Base-by-base conservation (phyloP, 2,888 invertebrate species). In the Caradrina clavipalpis region DNA sequence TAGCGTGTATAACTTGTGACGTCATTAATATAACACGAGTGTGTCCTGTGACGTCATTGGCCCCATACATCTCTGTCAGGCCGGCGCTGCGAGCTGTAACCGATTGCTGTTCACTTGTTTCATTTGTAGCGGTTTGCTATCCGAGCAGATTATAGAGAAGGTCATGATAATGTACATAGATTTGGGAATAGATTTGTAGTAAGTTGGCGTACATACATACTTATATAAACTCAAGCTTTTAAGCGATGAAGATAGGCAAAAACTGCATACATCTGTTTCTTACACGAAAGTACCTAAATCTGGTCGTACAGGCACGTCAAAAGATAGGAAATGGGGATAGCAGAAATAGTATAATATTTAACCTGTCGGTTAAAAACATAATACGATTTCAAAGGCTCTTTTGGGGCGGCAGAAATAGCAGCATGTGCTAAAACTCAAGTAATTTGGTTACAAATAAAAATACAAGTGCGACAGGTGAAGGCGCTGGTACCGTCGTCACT, bases 1-100 rank as follows among this genome's bases (percentile, higher is more conserved):
- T 76, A 79, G 80, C 76, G 69, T 73, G 71, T 69, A 77, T 81
- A 84, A 81, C 67, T 77, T 73, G 49, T 83, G 80, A 85, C 82
- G 80, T 81, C 84, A 85, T 83, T 81, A 83, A 83, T 83, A 84
- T 85, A 73, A 84, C 76, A 85, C 77, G 75, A 79, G 67, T 61
- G 73, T 79, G 82, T 82, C 80, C 60, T 69, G 69, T 74, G 76
- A 66, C 84, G 78, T 81, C 86, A 72, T 62, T 61, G 65, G 59
- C 47, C 75, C 73, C 83, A 81, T 85, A 81, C 80, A 64, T 84
- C 86, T 84, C 82, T 85, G 83, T 83, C 84, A 76, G 68, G 45
- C 62, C 55, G 45, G 61, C 55, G 50, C 65, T 65, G 67, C 60
- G 55, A 56, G 72, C 78, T 60, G 69, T 81, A 85, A 85, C 72